Evolutionary conservation across 1,140 invertebrate genomes (phyloP).

Genomic region (Leptinotarsa texana): DNA sequence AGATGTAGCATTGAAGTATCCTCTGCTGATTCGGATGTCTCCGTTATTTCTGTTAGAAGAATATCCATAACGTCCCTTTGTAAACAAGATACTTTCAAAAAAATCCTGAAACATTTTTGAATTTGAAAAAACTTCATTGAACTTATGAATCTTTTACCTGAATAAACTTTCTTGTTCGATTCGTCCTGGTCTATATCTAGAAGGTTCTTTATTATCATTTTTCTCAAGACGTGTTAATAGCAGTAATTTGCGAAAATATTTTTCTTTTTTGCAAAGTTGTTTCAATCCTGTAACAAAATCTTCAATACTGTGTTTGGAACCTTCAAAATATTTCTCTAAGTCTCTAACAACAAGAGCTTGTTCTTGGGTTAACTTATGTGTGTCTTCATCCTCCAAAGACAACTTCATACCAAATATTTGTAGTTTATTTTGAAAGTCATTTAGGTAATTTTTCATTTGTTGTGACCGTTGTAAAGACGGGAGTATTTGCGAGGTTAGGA

Average conservation of each 20-base stretch:
- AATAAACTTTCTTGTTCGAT: constrained; percentile 56
- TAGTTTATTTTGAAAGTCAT: not conserved
- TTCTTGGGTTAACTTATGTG: constrained; percentile 46
- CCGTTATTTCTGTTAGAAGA: constrained; percentile 54
- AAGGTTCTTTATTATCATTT: constrained; percentile 38
- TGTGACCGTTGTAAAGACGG: not conserved
- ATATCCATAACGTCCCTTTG: constrained; percentile 55
- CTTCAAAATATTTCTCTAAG: constrained; percentile 44
- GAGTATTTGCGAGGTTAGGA: constrained; percentile 12
- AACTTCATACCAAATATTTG: constrained; percentile 10
- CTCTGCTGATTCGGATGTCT: constrained; percentile 36
- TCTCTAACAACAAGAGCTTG: constrained; percentile 49
- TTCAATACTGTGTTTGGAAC: constrained; percentile 49
- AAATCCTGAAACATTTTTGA: constrained; percentile 46
- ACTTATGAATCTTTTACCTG: constrained; percentile 32
- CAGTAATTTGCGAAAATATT: constrained; percentile 53
- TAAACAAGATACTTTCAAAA: constrained; percentile 56
- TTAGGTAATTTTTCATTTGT: not conserved
- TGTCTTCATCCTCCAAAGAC: constrained; percentile 35
- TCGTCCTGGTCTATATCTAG: constrained; percentile 35
- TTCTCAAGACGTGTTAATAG: constrained; percentile 42
- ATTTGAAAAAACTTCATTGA: not conserved
- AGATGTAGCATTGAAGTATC: constrained; percentile 42
- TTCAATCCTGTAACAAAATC: constrained; percentile 55
- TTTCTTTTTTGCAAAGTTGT: constrained; percentile 49